A percentile compares a stretch with the other conserved stretches of the same genome.
phyloP scores from a whole-genome alignment of 2,113 vertebrate species.

The Colossoma macropomum region DNA sequence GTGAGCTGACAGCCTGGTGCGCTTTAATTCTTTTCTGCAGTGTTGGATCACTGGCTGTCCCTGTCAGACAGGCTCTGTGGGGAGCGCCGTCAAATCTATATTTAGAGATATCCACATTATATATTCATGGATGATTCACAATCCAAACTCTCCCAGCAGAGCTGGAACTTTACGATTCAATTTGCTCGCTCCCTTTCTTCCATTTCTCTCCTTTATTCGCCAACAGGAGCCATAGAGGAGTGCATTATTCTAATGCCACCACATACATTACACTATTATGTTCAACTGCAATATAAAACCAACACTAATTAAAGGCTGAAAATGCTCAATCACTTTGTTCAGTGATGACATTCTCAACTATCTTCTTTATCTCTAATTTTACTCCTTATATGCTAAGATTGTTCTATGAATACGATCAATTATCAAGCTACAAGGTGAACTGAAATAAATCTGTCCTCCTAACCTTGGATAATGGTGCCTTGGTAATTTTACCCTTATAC shows the following conservation, averaged over 20 bases:
- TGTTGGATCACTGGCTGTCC: constrained; percentile 45
- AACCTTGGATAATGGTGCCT: constrained; percentile 13
- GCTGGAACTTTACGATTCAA: constrained; percentile 31
- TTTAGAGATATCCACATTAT: constrained; percentile 56
- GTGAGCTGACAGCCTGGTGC: constrained; percentile 32
- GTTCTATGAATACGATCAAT: neutral
- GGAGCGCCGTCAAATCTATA: constrained; percentile 53
- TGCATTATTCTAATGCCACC: neutral
- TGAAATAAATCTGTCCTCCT: constrained; percentile 15
- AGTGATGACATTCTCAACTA: neutral
- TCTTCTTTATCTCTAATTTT: neutral
- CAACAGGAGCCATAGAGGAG: neutral
- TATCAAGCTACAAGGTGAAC: constrained; percentile 6
- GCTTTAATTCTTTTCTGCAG: constrained; percentile 41
- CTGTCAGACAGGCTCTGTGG: constrained; percentile 50
- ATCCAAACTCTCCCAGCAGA: constrained; percentile 49
- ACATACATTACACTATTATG: neutral
- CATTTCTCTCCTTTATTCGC: neutral
- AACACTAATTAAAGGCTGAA: neutral
- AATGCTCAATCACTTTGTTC: neutral
- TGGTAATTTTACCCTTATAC: neutral
- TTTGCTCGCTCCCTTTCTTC: constrained; percentile 24
- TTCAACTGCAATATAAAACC: neutral
- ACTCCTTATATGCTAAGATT: neutral
- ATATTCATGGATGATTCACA: constrained; percentile 61